Evolutionary conservation across 2,888 invertebrate genomes (phyloP).

Genomic region (Chrysomela aeneicollis): DNA sequence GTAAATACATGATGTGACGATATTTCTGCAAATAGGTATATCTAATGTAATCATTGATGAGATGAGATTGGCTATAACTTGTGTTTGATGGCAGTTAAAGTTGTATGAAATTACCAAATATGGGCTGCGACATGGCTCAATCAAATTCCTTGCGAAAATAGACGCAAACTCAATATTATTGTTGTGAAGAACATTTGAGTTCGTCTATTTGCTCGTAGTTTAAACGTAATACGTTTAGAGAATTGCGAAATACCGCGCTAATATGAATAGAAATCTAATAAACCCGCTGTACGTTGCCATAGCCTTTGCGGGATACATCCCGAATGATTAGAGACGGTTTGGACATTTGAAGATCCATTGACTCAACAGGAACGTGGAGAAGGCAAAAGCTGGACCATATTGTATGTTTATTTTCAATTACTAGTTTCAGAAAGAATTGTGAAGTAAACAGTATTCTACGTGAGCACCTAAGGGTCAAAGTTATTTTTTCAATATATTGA

Average conservation of each 20-base stretch:
- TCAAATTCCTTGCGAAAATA: constrained; percentile 17
- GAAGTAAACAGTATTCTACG: too few species aligned
- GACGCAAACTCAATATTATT: constrained; percentile 11
- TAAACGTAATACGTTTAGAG: constrained; percentile 51
- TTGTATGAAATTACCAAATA: too few species aligned
- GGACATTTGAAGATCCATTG: not conserved
- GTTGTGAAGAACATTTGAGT: constrained; percentile 30
- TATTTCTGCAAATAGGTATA: too few species aligned
- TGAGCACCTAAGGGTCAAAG: too few species aligned
- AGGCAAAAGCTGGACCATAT: too few species aligned
- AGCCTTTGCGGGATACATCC: constrained; percentile 55
- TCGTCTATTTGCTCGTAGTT: constrained; percentile 36
- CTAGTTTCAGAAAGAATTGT: too few species aligned
- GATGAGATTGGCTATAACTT: too few species aligned
- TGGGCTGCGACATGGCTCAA: constrained; percentile 24
- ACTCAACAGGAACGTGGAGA: not conserved
- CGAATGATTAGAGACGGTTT: constrained; percentile 54
- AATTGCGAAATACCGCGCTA: constrained; percentile 57
- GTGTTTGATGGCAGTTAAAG: too few species aligned
- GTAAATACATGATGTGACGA: too few species aligned
- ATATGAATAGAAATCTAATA: constrained; percentile 56
- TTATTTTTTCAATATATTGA: too few species aligned
- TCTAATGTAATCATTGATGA: too few species aligned
- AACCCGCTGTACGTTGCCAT: constrained; percentile 54
- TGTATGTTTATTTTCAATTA: not conserved